These are phyloP conservation scores for Aurelia aurita DNA, from an alignment of 30 jellyfish, hydroid and myxozoan species.

Conservation along the genomic window DNA sequence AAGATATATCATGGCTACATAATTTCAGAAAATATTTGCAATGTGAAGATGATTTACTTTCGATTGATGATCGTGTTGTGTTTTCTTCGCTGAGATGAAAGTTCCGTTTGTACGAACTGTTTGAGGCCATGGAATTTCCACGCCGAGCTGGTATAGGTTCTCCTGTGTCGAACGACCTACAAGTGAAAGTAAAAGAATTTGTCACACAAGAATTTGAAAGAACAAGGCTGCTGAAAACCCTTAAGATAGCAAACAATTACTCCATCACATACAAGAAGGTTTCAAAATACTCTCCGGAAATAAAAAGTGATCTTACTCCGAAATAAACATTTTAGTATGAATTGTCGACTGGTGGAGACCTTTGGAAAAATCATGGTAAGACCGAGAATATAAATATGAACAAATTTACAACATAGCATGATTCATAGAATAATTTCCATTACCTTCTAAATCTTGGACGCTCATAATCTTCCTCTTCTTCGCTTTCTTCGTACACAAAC, in stretches of 20 bases:
- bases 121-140: not conserved
- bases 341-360: too few species aligned
- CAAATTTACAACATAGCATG: not conserved
- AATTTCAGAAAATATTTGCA: too few species aligned
- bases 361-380: not conserved
- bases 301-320: too few species aligned
- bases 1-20: too few species aligned
- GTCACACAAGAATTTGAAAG: not conserved
- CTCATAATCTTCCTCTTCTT: slow-evolving; percentile 15
- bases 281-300: too few species aligned
- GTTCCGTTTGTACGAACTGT: slow-evolving; percentile 8
- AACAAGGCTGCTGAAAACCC: not conserved
- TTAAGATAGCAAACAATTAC: too few species aligned
- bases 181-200: not conserved
- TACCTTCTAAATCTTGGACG: slow-evolving; percentile 49
- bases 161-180: slow-evolving; percentile 62
- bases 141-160: slow-evolving; percentile 10
- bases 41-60: slow-evolving; percentile 8
- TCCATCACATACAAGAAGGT: too few species aligned
- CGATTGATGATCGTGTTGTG: slow-evolving; percentile 50
- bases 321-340: too few species aligned
- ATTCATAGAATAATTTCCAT: too few species aligned
- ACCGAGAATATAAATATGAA: not conserved
- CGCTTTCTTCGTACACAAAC: slow-evolving; percentile 13
- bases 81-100: slow-evolving; percentile 21